Evolutionary conservation across 2,113 vertebrate species (phyloP), one percentile per base, ranked within the genome.

Genomic region (Tamias sibiricus): DNA sequence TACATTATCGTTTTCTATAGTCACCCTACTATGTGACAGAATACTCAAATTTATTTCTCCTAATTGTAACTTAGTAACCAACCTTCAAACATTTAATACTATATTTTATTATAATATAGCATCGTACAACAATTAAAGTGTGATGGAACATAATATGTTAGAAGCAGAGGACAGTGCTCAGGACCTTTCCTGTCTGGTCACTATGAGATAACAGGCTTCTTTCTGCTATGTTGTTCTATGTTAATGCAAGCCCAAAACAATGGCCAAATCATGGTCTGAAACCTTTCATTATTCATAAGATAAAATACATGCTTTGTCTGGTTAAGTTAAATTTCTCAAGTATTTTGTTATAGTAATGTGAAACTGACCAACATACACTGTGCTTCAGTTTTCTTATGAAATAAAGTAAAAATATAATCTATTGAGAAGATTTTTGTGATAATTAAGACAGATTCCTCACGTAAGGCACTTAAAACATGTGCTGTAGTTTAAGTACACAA

Each of bases 111-210:
- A 57, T 37, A 80, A 26, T 2, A 52, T 57, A 80, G 32, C 35
- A 26, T 52, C n/a, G 22, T 17, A 54, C 54, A 57, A 80, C n/a
- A 54, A 80, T 57, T 57, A 57, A 57, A 22, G 7, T 57, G 8
- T 62, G 10, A 62, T 62, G 59, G 26, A 26, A 26, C 59, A 62
- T 62, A 62, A 62, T 62, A 30, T 76, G 52, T 8, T 44, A 20
- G 10, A n/a, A 9, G 2, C 17, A 24, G 19, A 81, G 9, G 4
- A 32, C 0, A 19, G 6, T 22, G 9, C 8, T 30, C 10, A 75
- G 66, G 26, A 22, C 8, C 62, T 37, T 42, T 52, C 11, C 7
- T 11, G 14, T 6, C 3, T 16, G 32, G 22, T 66, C 44, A 69
- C 12, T 20, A n/a, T 69, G 44, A 49, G 20, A 19, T 37, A 22